These are phyloP conservation scores for Aselliscus stoliczkanus DNA, from an alignment of 2,797 vertebrate species.

Conservation along the genomic window DNA sequence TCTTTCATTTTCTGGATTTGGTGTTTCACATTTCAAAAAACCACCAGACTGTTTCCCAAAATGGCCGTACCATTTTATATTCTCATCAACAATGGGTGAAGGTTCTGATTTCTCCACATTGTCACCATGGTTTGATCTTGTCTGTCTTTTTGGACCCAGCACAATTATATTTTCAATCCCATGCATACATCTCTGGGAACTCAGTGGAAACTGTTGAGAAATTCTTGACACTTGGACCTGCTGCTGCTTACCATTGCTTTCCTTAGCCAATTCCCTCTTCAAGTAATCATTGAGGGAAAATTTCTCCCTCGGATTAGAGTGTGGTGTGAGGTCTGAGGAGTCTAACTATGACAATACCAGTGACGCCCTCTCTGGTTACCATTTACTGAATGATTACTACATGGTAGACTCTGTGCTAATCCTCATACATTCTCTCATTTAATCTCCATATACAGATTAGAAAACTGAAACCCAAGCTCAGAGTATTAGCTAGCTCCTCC, in stretches of 20 bases:
- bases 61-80: background rate
- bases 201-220: background rate
- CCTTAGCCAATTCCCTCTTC: background rate
- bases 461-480: background rate
- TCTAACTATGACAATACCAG: background rate
- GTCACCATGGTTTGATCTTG: background rate
- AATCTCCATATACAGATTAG: background rate
- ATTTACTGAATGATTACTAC: background rate
- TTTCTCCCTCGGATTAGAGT: background rate
- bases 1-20: background rate
- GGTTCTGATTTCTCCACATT: background rate
- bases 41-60: background rate
- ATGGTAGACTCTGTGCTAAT: background rate
- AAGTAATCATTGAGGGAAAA: background rate
- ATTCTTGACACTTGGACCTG: background rate
- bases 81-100: no score
- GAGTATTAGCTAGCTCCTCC: background rate
- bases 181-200: background rate
- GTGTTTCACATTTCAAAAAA: background rate
- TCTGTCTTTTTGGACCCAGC: background rate
- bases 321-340: background rate
- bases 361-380: background rate
- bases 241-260: background rate
- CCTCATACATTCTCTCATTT: background rate
- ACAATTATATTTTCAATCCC: background rate